Conservation (phyloP, 2,888 invertebrate species). For the Patella caerulea region DNA sequence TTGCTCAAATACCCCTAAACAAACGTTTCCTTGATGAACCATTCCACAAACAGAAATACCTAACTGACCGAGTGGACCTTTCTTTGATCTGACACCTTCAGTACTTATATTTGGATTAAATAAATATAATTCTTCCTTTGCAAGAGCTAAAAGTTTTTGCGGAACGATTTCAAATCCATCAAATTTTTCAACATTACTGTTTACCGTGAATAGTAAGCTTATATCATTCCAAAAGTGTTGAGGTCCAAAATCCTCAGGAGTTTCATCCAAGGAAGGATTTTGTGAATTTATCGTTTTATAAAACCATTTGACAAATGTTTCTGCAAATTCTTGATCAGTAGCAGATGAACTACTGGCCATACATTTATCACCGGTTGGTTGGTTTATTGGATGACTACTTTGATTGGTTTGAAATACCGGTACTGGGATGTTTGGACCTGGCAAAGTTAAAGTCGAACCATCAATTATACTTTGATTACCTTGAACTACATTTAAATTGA, state of each 20-base stretch:
- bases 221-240: conserved; percentile 65
- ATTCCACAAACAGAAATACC: conserved; percentile 78
- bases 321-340: conserved; percentile 45
- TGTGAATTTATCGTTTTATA: conserved; percentile 60
- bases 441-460: no score
- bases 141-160: conserved; percentile 48
- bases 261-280: conserved; percentile 40
- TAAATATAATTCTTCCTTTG: conserved; percentile 51
- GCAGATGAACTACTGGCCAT: no score
- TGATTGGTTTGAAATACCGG: no score
- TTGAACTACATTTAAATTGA: no score
- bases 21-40: conserved; percentile 74
- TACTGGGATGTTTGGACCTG: no score
- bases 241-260: conserved; percentile 55
- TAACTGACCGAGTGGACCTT: conserved; percentile 78
- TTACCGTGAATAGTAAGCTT: conserved; percentile 41
- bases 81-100: conserved; percentile 76
- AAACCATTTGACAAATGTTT: conserved; percentile 64
- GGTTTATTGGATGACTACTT: no score
- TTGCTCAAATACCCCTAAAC: conserved; percentile 79
- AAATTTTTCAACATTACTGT: conserved; percentile 37
- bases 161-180: conserved; percentile 46
- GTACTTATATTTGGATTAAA: conserved; percentile 78
- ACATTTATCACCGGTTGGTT: no score
- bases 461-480: no score